Evolutionary conservation across 1,140 invertebrate species (phyloP).

Genomic region (Pseudomyrmex gracilis): DNA sequence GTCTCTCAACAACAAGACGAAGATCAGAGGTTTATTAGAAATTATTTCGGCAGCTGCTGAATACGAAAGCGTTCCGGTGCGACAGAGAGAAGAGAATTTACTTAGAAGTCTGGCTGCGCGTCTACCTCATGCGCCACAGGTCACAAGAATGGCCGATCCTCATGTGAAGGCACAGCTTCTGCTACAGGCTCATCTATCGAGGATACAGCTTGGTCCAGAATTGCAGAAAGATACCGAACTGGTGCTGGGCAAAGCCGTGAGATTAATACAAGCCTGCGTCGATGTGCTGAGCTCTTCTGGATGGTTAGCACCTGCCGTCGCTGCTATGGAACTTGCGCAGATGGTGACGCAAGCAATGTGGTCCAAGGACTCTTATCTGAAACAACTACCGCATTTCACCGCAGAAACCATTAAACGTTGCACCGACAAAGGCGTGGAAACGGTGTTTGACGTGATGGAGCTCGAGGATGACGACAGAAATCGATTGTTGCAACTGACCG

Average conservation of each 20-base stretch:
- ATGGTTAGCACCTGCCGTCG: slow-evolving; percentile 98
- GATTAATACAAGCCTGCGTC: slow-evolving; percentile 99
- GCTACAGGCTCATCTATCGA: slow-evolving; percentile 97
- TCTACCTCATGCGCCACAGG: slow-evolving; percentile 90
- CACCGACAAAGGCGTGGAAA: slow-evolving; percentile 96
- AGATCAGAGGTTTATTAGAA: slow-evolving; percentile 98
- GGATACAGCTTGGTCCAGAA: slow-evolving; percentile 97
- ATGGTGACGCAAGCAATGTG: slow-evolving; percentile 99
- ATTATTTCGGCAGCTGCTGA: slow-evolving; percentile 99
- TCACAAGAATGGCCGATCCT: slow-evolving; percentile 95
- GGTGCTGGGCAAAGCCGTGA: slow-evolving; percentile 94
- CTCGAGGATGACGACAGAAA: slow-evolving; percentile 97
- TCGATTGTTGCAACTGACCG: slow-evolving; percentile 93
- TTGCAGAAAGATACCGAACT: slow-evolving; percentile 98
- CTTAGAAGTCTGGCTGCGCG: slow-evolving; percentile 92
- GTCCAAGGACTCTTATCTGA: slow-evolving; percentile 98
- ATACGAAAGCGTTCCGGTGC: slow-evolving; percentile 97
- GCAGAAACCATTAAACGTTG: slow-evolving; percentile 96
- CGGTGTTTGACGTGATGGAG: slow-evolving; percentile 99
- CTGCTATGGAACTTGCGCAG: slow-evolving; percentile 99
- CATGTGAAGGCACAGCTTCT: slow-evolving; percentile 99
- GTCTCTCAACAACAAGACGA: slow-evolving; percentile 98
- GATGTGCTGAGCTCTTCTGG: slow-evolving; percentile 99
- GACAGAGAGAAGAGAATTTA: slow-evolving; percentile 97
- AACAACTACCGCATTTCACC: slow-evolving; percentile 98